Base-by-base conservation (phyloP, 2,113 vertebrate species). In the Casuarius casuarius region DNA sequence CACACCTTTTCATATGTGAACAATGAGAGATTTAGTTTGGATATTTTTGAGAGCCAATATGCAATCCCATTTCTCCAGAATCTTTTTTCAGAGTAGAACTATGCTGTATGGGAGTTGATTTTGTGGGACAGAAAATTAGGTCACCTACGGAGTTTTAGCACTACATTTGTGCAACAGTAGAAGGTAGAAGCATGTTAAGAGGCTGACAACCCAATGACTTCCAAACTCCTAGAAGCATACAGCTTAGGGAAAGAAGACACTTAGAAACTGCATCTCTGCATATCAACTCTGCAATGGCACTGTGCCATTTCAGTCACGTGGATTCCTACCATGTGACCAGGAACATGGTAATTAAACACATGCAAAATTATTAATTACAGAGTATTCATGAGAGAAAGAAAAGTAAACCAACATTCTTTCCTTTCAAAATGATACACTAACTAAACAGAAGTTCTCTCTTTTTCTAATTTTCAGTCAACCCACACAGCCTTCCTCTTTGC, bases 71-170 rank as follows among this genome's bases (percentile, higher is more conserved):
- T 79, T 70, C 79, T 46, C 62, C 46, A 23, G 26, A 72, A 74
- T 26, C 33, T 74, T 33, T 83, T 48, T 58, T 63, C 42, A 68
- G 59, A 87, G 76, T 42, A 77, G 75, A 89, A 86, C 12, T 35
- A 46, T 1, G 1, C 35, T 17, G n/a, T 1, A 6, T 0, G 0
- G 40, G 65, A 82, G 65, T 13, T 6, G 66, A 19, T 25, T 67
- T 49, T 56, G 46, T 67, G 40, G 71, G 61, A 73, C 18, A 33
- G 33, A 70, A 92, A 92, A 87, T 52, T 12, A 90, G 77, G 77
- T 90, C 86, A 86, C 54, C 40, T 67, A 51, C 46, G 73, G 78
- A 44, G 75, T 59, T 89, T 77, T 38, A 49, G 66, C 40, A 44
- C 52, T 67, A 7, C 9, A 29, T 81, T 77, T 85, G 38, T 51